Evolutionary conservation across 2,113 vertebrate genomes (phyloP).

Genomic region (Megaceryle torquata): DNA sequence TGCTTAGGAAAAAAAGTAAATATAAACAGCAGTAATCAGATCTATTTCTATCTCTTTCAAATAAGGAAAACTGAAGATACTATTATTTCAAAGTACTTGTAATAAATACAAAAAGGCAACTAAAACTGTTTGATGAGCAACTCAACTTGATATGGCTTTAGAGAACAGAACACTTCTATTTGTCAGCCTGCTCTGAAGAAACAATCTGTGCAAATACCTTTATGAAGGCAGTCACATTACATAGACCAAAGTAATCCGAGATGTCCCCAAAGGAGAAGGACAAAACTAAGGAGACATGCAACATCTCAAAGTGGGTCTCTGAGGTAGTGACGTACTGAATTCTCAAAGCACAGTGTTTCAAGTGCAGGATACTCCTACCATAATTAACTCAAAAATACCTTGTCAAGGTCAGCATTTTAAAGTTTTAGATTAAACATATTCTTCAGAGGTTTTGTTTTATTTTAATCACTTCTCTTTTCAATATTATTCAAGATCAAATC

Average conservation of each 20-base stretch:
- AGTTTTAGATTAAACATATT: not conserved
- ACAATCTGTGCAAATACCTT: not conserved
- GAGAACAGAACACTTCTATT: not conserved
- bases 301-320: not conserved
- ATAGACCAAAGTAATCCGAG: not conserved
- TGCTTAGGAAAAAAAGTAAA: not conserved
- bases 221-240: not conserved
- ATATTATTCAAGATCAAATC: not conserved
- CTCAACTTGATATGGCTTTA: not conserved
- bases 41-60: not conserved
- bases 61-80: not conserved
- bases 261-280: not conserved
- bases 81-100: not conserved
- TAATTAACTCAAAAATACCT: not conserved
- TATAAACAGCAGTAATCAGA: not conserved
- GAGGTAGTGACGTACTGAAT: rapidly evolving
- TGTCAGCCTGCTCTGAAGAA: not conserved
- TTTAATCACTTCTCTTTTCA: not conserved
- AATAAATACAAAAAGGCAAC: not conserved
- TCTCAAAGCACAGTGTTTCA: not conserved
- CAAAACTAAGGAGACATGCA: rapidly evolving
- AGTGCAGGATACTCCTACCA: not conserved
- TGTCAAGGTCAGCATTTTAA: not conserved
- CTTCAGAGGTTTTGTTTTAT: not conserved
- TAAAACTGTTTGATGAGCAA: not conserved